These are phyloP conservation scores for Encarsia formosa DNA, from an alignment of 2,888 invertebrate species.

Conservation along the genomic window DNA sequence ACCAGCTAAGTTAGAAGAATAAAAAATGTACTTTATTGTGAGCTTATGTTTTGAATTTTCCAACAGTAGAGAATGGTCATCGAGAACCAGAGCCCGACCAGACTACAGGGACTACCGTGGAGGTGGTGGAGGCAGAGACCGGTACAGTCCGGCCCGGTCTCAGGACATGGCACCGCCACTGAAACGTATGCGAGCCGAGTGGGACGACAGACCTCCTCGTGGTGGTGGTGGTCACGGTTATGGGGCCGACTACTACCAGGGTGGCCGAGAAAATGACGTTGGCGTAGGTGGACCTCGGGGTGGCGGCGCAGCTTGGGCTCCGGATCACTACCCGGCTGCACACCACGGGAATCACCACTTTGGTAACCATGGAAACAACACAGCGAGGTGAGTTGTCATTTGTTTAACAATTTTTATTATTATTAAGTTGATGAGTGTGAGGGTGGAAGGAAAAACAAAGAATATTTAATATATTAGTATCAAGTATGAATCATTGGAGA, in stretches of 20 bases:
- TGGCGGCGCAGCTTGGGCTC: constrained; percentile 36
- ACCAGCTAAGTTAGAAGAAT: too few species aligned
- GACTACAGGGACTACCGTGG: constrained; percentile 75
- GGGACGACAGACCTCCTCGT: constrained; percentile 57
- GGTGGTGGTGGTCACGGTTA: constrained; percentile 30
- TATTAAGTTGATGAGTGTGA: too few species aligned
- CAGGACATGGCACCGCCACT: constrained; percentile 74
- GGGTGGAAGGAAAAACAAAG: too few species aligned
- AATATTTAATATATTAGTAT: too few species aligned
- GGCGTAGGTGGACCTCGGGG: constrained; percentile 29
- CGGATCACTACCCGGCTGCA: constrained; percentile 46
- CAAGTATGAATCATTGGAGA: constrained; percentile 13
- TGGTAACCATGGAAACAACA: constrained; percentile 54
- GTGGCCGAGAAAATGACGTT: constrained; percentile 25
- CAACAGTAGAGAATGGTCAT: constrained; percentile 48
- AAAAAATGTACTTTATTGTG: too few species aligned
- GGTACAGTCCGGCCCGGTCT: constrained; percentile 64
- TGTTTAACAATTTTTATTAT: too few species aligned
- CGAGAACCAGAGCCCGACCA: constrained; percentile 67
- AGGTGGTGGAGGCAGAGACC: constrained; percentile 59
- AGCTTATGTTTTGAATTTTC: too few species aligned
- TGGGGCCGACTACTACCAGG: constrained; percentile 20
- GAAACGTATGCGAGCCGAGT: constrained; percentile 72
- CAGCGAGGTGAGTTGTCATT: constrained; percentile 34
- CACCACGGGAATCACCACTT: constrained; percentile 62